phyloP scores from a whole-genome alignment of 2,113 vertebrate species.

The Anarhynchus alexandrinus region DNA sequence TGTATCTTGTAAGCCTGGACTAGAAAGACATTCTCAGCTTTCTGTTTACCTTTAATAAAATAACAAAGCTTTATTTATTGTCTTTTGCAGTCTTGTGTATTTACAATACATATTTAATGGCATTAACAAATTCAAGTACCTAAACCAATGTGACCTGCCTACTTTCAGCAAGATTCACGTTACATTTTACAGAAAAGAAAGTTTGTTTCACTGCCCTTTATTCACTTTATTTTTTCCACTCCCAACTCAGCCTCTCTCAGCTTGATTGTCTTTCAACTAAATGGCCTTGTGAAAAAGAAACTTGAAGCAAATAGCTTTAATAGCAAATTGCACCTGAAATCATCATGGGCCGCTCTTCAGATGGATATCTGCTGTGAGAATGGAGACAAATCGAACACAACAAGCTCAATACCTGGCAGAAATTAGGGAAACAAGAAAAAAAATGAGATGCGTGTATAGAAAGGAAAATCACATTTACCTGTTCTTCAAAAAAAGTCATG shows the following conservation, averaged over 20 bases:
- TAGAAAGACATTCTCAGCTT: not conserved
- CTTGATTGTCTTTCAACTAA: not conserved
- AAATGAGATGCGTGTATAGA: not conserved
- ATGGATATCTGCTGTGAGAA: not conserved
- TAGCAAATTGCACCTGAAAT: not conserved
- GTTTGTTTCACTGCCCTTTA: not conserved
- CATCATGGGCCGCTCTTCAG: not conserved
- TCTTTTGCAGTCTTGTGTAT: not conserved
- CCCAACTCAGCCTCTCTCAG: not conserved
- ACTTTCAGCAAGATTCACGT: not conserved
- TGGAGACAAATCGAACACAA: not conserved
- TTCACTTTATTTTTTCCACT: not conserved
- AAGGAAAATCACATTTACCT: not conserved
- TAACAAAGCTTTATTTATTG: not conserved
- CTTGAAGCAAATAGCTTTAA: not conserved
- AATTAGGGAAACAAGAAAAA: not conserved
- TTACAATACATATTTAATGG: not conserved
- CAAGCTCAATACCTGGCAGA: not conserved
- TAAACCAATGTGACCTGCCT: not conserved
- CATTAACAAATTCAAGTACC: not conserved
- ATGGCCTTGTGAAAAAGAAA: not conserved
- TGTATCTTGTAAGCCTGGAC: not conserved
- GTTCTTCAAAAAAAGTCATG: not conserved
- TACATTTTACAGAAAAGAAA: not conserved
- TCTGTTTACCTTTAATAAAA: not conserved